Evolutionary conservation across 2,888 invertebrate genomes (phyloP), one percentile per base, ranked within the genome.

Genomic region (Pteria penguin): DNA sequence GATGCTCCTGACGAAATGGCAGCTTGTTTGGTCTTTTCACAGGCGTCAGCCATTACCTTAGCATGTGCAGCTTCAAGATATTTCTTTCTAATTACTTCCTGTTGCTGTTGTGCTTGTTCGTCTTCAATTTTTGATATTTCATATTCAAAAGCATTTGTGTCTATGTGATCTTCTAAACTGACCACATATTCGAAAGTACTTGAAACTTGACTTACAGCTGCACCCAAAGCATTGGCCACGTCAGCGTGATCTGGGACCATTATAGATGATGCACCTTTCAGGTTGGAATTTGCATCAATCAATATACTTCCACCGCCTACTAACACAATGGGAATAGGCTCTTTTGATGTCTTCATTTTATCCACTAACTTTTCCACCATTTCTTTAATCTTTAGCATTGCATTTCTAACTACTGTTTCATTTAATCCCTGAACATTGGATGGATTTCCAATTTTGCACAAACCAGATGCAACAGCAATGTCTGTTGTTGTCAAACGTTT

Each of bases 181-280:
- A 85, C 84, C 1, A 89, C 84, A 1, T 76, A 66, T 61, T 90
- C 90, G 4, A 87, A 75, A 24, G 55, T 81, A 2, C 85, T 84
- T 2, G 89, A 84, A 1, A 91, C 83, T 71, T 91, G 90, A 68
- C 90, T 87, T 1, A 91, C 79, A 1, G 90, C 91, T 4, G 91
- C 91, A 8, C 91, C 91, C 2, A 91, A 86, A 4, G 91, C 91
- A 81, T 91, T 91, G 4, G 91, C 91, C 22, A 91, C 90, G 61
- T 88, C 85, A 36, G 75, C 83, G 71, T 87, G 69, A 22, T 80
- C 68, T 4, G 89, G 89, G 3, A 77, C 60, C 2, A 86, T 65
- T 0, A 88, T 61, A 27, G 77, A 60, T 5, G 82, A 82, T 5
- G 84, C 76, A 2, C 88, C 88, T 5, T 76, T 60, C 33, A 87